Evolutionary conservation across 1,140 invertebrate species (phyloP), one percentile per base, ranked within the genome.

Genomic region (Sitophilus oryzae): DNA sequence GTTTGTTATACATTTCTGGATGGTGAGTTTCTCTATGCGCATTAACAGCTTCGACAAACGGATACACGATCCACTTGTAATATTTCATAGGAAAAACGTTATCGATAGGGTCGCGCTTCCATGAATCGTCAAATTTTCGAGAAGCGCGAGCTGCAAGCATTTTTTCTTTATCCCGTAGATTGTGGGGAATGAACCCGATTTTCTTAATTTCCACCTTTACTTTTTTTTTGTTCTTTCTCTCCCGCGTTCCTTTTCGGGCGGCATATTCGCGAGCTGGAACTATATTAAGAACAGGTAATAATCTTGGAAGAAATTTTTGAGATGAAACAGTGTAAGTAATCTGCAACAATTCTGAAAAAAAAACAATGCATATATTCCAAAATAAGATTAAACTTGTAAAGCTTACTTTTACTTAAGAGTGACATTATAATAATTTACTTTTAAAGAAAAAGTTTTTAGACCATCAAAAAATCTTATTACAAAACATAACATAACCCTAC

Each of bases 21-120:
- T 90, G 82, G 69, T 89, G 84, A 0, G 79, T 82, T 72, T 92
- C 86, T 42, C 83, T 76, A 65, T 89, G 83, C 60, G 75, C 79
- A 49, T 81, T 66, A 5, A 92, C 73, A n/a, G 88, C 88, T 66
- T 91, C 86, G 23, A 72, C 71, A 11, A 89, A 79, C 2, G 78
- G 70, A 72, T 85, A 88, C 0, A 80, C 68, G 58, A 76, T 76
- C 77, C 75, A 79, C 52, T 76, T 73, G 58, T 82, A 83, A 66
- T 79, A 82, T 45, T 74, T 76, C 10, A 74, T 63, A 6, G 79
- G 64, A 63, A 76, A 89, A 3, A 89, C 85, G 75, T 91, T 75
- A 66, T 90, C 87, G 21, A 69, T 69, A 1, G 83, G 71, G 22
- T 71, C 47, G 43, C 65, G 65, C 48, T 81, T 82, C 70, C 71